Evolutionary conservation across 2,888 invertebrate species (phyloP).

Genomic region (Dugesia japonica): DNA sequence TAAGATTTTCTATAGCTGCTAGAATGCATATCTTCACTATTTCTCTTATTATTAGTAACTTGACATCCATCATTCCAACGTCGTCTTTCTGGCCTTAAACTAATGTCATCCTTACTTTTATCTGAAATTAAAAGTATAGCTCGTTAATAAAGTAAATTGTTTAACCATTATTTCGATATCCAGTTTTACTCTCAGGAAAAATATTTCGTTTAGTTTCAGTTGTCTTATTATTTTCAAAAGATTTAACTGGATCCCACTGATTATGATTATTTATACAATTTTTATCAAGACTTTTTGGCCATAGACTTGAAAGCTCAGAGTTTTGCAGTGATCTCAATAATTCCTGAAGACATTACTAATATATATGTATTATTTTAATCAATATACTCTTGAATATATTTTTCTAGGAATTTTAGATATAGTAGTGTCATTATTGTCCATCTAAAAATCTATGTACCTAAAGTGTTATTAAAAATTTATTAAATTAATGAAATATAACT

Average conservation of each 20-base stretch:
- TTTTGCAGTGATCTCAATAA: neutral
- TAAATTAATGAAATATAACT: neutral
- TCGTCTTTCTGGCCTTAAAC: neutral
- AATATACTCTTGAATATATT: neutral
- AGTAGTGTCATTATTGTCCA: slow-evolving; percentile 1
- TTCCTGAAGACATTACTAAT: neutral
- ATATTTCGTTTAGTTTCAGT: neutral
- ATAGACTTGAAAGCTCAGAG: neutral
- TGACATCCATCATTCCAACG: slow-evolving; percentile 3
- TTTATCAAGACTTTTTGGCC: slow-evolving; percentile 7
- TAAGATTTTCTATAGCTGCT: slow-evolving; percentile 2
- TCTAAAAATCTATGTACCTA: slow-evolving; percentile 11
- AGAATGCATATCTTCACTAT: neutral
- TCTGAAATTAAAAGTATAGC: neutral
- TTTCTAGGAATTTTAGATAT: slow-evolving; percentile 10
- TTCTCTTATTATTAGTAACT: neutral
- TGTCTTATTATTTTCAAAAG: neutral
- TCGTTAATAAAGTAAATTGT: too few relatives aligned
- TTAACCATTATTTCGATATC: neutral
- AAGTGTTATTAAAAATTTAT: neutral
- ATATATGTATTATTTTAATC: too few relatives aligned
- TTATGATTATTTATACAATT: neutral
- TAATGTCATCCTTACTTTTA: neutral
- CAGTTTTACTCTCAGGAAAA: neutral
- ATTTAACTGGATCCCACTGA: slow-evolving; percentile 5